Evolutionary conservation across 2,888 invertebrate species (phyloP).

Genomic region (Cosmopolites sordidus): DNA sequence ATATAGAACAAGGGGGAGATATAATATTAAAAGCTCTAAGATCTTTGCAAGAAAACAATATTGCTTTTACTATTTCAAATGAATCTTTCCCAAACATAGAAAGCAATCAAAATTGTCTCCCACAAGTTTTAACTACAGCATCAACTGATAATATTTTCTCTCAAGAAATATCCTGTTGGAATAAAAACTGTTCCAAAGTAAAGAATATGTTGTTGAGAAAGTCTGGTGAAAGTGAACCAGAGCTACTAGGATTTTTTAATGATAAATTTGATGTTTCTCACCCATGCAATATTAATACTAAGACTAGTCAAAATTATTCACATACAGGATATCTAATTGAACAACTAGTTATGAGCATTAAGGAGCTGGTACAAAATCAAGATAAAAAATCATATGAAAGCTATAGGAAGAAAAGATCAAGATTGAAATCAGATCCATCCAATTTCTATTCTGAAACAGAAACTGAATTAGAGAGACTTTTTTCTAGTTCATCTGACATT

Average conservation of each 20-base stretch:
- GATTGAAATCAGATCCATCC: constrained; percentile 13
- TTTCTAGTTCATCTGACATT: constrained; percentile 20
- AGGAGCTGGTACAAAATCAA: constrained; percentile 25
- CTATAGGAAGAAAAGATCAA: constrained; percentile 10
- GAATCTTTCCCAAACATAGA: constrained; percentile 14
- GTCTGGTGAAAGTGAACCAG: constrained; percentile 11
- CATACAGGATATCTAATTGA: constrained; percentile 2
- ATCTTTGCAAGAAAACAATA: constrained; percentile 32
- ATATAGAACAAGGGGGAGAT: constrained; percentile 7
- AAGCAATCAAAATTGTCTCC: neutral
- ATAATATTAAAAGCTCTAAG: constrained; percentile 30
- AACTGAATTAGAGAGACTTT: constrained; percentile 28
- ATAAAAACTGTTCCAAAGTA: constrained; percentile 18
- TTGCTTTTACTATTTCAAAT: constrained; percentile 36
- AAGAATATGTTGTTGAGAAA: constrained; percentile 25
- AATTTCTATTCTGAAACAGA: constrained; percentile 31
- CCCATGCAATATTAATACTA: constrained; percentile 1
- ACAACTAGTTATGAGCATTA: constrained; percentile 28
- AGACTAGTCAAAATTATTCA: neutral
- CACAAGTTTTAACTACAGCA: neutral
- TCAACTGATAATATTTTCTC: neutral
- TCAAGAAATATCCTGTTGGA: constrained; percentile 7
- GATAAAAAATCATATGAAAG: constrained; percentile 7
- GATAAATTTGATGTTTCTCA: constrained; percentile 32
- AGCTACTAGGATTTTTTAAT: constrained; percentile 31